Conservation (phyloP, 2,888 invertebrate species). For the Pheosia gnoma region DNA sequence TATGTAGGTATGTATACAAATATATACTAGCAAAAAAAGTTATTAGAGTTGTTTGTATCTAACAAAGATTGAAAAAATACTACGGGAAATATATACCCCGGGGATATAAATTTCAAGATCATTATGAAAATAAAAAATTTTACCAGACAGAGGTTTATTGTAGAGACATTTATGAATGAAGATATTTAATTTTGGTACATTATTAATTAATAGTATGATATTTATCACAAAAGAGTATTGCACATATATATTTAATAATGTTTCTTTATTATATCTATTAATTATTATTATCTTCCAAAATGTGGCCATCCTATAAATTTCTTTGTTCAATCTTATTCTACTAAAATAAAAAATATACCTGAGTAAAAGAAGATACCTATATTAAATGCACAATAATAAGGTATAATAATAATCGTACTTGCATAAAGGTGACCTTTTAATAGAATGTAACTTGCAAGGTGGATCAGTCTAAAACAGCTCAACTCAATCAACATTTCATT, state of each 20-base stretch:
- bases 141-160: neutral
- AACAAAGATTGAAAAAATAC: neutral
- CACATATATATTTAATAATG: no score
- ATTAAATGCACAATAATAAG: no score
- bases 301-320: neutral
- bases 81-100: neutral
- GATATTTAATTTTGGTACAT: neutral
- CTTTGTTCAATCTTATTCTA: no score
- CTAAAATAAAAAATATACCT: no score
- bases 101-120: neutral
- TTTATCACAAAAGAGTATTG: neutral
- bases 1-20: no score
- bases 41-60: neutral
- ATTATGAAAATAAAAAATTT: neutral
- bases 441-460: constrained; percentile 3
- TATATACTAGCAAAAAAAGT: no score
- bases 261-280: neutral
- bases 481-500: constrained; percentile 17
- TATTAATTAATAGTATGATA: neutral
- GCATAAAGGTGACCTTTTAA: no score
- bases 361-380: no score
- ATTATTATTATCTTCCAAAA: neutral
- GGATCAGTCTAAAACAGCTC: constrained; percentile 34
- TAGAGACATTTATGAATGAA: neutral
- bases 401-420: no score